phyloP scores from a whole-genome alignment of 2,888 invertebrate genomes.

The Tinea trinotella region DNA sequence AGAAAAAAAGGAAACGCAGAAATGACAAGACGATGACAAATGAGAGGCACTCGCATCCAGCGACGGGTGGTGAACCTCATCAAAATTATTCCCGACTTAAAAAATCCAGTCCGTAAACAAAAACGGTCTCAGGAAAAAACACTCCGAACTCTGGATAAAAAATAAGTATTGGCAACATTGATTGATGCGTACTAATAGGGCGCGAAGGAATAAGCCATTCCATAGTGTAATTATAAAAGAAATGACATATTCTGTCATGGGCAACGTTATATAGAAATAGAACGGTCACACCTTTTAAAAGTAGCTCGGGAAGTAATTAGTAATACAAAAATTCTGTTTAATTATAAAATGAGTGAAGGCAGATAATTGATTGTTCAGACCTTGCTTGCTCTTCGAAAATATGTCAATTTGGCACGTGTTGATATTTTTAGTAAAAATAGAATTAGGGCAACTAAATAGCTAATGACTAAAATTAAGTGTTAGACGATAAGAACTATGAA shows the following conservation, averaged over 20 bases:
- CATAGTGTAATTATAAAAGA: conserved; percentile 64
- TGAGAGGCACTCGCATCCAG: conserved; percentile 62
- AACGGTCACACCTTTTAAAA: conserved; percentile 60
- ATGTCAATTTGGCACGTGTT: conserved; percentile 20
- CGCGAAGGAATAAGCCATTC: conserved; percentile 64
- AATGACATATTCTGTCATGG: conserved; percentile 70
- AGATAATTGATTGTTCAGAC: conserved; percentile 54
- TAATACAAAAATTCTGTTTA: conserved; percentile 53
- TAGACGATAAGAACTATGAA: not conserved
- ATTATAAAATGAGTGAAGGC: conserved; percentile 65
- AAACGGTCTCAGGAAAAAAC: conserved; percentile 61
- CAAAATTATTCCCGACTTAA: conserved; percentile 71
- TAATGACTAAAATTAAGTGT: not conserved
- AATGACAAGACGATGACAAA: conserved; percentile 74
- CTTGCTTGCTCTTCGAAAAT: conserved; percentile 36
- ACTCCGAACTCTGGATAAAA: conserved; percentile 55
- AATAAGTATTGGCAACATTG: conserved; percentile 73
- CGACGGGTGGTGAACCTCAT: conserved; percentile 72
- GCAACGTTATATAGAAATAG: conserved; percentile 61
- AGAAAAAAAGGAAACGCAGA: conserved; percentile 59
- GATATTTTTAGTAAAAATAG: conserved; percentile 9
- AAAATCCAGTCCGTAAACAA: conserved; percentile 67
- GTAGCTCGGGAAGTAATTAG: conserved; percentile 61
- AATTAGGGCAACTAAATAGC: conserved; percentile 1
- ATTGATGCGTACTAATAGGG: conserved; percentile 73